These are phyloP conservation scores for Bufotes viridis DNA, from an alignment of 2,797 vertebrate species.

Conservation along the genomic window DNA sequence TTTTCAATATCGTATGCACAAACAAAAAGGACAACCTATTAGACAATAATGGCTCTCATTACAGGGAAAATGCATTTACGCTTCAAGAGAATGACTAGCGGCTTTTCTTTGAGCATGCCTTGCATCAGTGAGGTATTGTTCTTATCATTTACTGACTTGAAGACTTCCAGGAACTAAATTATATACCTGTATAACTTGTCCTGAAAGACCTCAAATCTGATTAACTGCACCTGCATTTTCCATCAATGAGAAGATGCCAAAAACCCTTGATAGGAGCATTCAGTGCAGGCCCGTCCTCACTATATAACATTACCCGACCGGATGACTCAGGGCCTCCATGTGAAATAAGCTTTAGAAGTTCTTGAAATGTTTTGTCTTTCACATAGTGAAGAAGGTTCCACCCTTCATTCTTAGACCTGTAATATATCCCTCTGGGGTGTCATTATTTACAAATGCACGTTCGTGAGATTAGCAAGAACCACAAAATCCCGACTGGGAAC, in stretches of 20 bases:
- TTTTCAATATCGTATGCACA: constrained; percentile 44
- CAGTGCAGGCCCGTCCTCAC: background rate
- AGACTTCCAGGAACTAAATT: constrained; percentile 59
- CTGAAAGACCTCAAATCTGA: constrained; percentile 43
- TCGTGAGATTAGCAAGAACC: background rate
- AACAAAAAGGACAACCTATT: constrained; percentile 43
- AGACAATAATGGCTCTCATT: constrained; percentile 47
- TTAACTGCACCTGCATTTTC: constrained; percentile 59
- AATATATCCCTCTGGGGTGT: constrained; percentile 7
- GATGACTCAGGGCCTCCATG: background rate
- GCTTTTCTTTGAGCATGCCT: constrained; percentile 42
- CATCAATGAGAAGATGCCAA: constrained; percentile 40
- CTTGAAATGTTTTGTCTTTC: constrained; percentile 6
- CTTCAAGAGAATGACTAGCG: constrained; percentile 47
- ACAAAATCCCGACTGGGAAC: background rate
- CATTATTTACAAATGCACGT: background rate
- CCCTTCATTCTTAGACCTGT: background rate
- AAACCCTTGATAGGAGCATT: constrained; percentile 18
- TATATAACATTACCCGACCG: constrained; percentile 27
- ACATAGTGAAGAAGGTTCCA: background rate
- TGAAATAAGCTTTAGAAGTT: background rate
- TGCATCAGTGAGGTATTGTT: constrained; percentile 55
- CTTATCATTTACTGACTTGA: constrained; percentile 52
- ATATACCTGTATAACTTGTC: constrained; percentile 50
- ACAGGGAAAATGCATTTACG: constrained; percentile 36